Base-by-base conservation (phyloP, 2,797 vertebrate species). In the Numenius phaeopus region DNA sequence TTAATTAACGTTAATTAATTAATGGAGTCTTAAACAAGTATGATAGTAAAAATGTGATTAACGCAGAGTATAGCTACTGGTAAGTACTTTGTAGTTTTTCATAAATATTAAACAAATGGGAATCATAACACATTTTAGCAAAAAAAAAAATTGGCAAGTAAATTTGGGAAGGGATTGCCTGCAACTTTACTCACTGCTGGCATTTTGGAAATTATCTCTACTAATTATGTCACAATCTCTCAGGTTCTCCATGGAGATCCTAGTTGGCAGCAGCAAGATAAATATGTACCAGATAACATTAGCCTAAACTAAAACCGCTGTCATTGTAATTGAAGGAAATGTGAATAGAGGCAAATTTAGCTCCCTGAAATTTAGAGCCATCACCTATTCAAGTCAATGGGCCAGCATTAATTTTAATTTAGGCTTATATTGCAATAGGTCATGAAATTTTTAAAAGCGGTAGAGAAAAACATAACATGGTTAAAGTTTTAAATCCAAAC, bases 311-410 rank as follows among this genome's bases (percentile, higher is more conserved):
- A 96, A 96, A 95, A 83, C 57, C 1, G 0, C 81, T 92, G 67
- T 85, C 90, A 92, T 47, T 94, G 59, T 89, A 94, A 87, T 71
- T 90, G 90, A 84, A 94, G 39, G n/a, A 94, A 96, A 96, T 67
- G 77, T 84, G 73, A 83, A 77, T 64, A 89, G 4, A 89, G 75
- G 80, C 50, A 96, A 94, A 90, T 92, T 89, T 71, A 83, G 37
- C 47, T 79, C 88, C 70, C 75, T 90, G 90, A 95, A 95, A 84
- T 93, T 89, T 73, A 95, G 42, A 84, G 27, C n/a, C 44, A 84
- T 77, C 90, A 82, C 62, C 70, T 90, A 49, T 93, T 94, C 66
- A 93, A 87, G 50, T 92, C 70, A 92, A 20, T 42, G n/a, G 80
- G 58, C 66, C 66, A 90, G 64, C 44, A 86, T 87, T 91, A 82